Conservation (phyloP, 2,797 vertebrate genomes). For the Siniperca undulata region DNA sequence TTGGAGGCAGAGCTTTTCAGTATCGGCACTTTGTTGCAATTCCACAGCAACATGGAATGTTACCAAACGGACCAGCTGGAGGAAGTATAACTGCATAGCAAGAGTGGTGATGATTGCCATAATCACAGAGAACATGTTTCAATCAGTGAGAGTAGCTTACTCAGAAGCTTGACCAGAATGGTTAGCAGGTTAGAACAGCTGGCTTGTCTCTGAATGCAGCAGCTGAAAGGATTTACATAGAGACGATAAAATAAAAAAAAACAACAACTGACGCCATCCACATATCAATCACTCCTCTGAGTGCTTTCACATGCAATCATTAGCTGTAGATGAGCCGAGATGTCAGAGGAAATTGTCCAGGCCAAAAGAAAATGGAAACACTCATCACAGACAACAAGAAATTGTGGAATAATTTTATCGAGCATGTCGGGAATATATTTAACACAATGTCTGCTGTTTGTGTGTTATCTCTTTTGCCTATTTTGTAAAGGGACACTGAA, state of each 20-base stretch:
- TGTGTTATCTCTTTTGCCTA: conserved; percentile 51
- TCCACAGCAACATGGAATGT: conserved; percentile 36
- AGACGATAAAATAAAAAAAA: conserved; percentile 16
- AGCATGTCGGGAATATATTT: conserved; percentile 48
- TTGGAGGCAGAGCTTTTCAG: conserved; percentile 33
- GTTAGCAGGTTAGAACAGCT: conserved; percentile 65
- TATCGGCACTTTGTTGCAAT: conserved; percentile 24
- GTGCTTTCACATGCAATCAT: conserved; percentile 48
- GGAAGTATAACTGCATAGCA: conserved; percentile 41
- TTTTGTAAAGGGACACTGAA: conserved; percentile 49
- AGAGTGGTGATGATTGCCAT: conserved; percentile 61
- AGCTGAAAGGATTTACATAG: conserved; percentile 55
- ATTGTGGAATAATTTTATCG: conserved; percentile 33
- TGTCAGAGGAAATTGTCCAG: conserved; percentile 59
- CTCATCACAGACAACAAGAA: conserved; percentile 35
- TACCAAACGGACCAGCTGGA: conserved; percentile 66
- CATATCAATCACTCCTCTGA: conserved; percentile 58
- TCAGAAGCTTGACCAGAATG: conserved; percentile 54
- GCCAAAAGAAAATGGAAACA: conserved; percentile 53
- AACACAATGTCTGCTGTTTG: conserved; percentile 45
- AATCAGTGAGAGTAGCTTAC: conserved; percentile 59
- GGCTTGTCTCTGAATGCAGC: conserved; percentile 41
- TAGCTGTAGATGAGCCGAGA: conserved; percentile 47
- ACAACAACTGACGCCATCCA: conserved; percentile 32
- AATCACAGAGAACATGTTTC: conserved; percentile 68